Percentiles rank a stretch among this genome's conserved stretches.
Conservation (phyloP, 2,797 vertebrate genomes). For the Danio albolineatus region DNA sequence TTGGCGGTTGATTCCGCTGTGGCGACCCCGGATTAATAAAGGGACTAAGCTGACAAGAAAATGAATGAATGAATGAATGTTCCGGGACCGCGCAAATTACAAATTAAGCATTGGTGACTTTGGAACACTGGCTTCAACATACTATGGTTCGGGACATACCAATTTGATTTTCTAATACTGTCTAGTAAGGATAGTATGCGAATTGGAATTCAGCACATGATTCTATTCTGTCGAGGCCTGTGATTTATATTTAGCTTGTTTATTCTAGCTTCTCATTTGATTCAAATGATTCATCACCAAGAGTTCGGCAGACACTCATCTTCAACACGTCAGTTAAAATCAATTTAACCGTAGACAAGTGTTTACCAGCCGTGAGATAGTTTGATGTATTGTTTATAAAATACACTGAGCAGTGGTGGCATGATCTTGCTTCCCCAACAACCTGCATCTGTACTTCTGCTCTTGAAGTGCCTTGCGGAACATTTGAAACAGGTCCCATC, state of each 20-base stretch:
- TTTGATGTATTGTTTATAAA: conserved; percentile 1
- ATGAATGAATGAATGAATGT: too few relatives aligned
- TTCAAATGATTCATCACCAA: conserved; percentile 56
- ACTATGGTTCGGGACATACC: too few relatives aligned
- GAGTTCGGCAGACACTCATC: conserved; percentile 47
- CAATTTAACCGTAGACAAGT: background rate
- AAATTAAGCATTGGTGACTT: too few relatives aligned
- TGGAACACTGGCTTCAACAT: too few relatives aligned
- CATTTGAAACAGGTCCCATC: conserved; percentile 22
- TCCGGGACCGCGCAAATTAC: too few relatives aligned
- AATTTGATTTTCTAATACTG: too few relatives aligned
- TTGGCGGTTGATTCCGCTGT: too few relatives aligned
- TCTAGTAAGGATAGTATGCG: too few relatives aligned
- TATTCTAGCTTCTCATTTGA: conserved; percentile 58
- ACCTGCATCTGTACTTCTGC: background rate
- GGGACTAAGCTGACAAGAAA: too few relatives aligned
- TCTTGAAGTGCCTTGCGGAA: conserved; percentile 27
- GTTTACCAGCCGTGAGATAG: background rate
- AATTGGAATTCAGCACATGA: too few relatives aligned
- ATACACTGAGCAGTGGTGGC: background rate
- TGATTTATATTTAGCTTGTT: conserved; percentile 14
- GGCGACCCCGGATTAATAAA: too few relatives aligned
- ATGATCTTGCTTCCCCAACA: conserved; percentile 12
- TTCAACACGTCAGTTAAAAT: conserved; percentile 4
- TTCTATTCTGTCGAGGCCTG: background rate